Percentiles rank a stretch among this genome's conserved stretches.
These are phyloP conservation scores for Chelmon rostratus DNA, from an alignment of 2,797 vertebrate genomes.

Conservation along the genomic window DNA sequence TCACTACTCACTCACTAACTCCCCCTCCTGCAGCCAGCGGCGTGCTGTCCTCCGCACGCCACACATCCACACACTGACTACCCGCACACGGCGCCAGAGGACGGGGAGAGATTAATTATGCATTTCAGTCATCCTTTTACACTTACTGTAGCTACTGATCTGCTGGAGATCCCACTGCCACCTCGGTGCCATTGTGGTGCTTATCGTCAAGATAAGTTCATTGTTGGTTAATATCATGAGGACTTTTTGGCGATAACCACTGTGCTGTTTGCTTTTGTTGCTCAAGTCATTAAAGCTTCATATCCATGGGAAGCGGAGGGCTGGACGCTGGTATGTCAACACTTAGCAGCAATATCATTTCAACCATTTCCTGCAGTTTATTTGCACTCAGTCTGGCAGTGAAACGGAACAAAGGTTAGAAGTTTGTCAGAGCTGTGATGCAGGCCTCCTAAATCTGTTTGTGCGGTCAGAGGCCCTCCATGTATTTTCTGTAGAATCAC, in stretches of 20 bases:
- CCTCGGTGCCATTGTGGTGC: background rate
- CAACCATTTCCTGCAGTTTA: conserved; percentile 64
- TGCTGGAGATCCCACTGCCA: no score
- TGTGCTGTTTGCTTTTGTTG: conserved; percentile 55
- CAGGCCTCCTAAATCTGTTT: conserved; percentile 1
- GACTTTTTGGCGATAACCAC: conserved; percentile 4
- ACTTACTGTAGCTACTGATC: no score
- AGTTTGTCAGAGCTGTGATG: conserved; percentile 30
- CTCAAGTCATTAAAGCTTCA: conserved; percentile 57
- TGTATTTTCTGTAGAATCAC: conserved; percentile 3
- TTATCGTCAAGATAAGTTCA: background rate
- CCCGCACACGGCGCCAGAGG: no score
- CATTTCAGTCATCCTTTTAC: no score
- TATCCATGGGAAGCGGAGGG: conserved; percentile 60
- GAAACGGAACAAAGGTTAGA: conserved; percentile 42
- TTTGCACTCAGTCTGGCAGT: conserved; percentile 52
- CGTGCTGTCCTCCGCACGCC: no score
- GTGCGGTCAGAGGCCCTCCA: background rate
- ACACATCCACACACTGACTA: no score
- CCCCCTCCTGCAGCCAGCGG: no score
- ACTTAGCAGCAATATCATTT: conserved; percentile 48
- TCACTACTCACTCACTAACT: no score
- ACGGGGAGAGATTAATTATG: no score
- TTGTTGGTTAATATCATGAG: background rate
- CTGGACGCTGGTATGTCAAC: conserved; percentile 57